Percentiles rank a stretch among this genome's conserved stretches.
Conservation (phyloP, 2,888 invertebrate species). For the Cyrtodaria siliqua region DNA sequence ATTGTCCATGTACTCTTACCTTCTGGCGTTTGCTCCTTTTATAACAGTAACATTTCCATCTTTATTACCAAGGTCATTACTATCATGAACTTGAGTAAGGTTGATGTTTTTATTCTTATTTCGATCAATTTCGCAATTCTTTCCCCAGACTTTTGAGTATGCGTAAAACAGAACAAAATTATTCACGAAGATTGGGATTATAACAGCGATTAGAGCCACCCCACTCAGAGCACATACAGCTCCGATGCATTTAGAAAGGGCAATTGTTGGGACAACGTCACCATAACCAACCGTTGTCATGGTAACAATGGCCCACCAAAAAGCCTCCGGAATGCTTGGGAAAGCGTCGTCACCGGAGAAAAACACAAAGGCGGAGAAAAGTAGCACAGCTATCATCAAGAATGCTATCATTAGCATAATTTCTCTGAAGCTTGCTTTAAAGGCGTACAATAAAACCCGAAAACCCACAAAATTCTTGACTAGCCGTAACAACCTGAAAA, state of each 20-base stretch:
- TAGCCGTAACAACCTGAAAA: conserved; percentile 76
- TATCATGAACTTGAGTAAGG: conserved; percentile 32
- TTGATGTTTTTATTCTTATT: conserved; percentile 5
- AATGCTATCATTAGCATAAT: conserved; percentile 75
- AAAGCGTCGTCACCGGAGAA: conserved; percentile 73
- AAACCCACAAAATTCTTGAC: conserved; percentile 76
- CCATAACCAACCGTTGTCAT: conserved; percentile 83
- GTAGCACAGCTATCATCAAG: conserved; percentile 73
- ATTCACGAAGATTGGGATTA: conserved; percentile 81
- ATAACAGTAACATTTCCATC: no score
- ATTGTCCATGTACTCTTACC: no score
- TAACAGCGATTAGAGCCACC: conserved; percentile 76
- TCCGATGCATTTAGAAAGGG: conserved; percentile 71
- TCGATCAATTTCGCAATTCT: conserved; percentile 19
- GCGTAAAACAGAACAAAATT: conserved; percentile 78
- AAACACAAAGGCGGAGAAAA: conserved; percentile 77
- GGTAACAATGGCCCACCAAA: conserved; percentile 81
- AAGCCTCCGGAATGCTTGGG: conserved; percentile 75
- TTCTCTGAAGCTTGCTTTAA: conserved; percentile 75
- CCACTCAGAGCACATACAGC: conserved; percentile 75
- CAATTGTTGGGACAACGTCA: conserved; percentile 72
- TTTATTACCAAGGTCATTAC: no score
- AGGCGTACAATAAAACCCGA: conserved; percentile 76
- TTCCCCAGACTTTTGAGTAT: conserved; percentile 69
- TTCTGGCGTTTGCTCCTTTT: no score